These are phyloP conservation scores for Chlorocebus sabaeus DNA, from an alignment of 2,113 vertebrate genomes.

Conservation along the genomic window DNA sequence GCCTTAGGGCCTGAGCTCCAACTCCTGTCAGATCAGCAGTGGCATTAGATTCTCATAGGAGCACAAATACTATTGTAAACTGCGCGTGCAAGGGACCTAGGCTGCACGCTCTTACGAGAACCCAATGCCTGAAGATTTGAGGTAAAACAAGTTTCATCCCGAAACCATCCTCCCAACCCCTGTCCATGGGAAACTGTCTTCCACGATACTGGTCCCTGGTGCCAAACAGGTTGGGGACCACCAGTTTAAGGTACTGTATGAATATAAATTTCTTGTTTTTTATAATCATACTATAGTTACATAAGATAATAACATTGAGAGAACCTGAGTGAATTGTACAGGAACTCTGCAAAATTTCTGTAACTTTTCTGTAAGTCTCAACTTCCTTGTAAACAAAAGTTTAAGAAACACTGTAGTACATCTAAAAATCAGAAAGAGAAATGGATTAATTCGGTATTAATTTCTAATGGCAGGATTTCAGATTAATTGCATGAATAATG, in stretches of 20 bases:
- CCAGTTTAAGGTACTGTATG: background rate
- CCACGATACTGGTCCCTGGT: too few species aligned
- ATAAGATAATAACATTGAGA: background rate
- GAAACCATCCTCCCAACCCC: too few species aligned
- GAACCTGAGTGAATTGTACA: background rate
- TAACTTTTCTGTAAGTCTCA: background rate
- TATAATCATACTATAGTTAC: background rate
- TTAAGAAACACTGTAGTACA: background rate
- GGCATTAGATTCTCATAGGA: too few species aligned
- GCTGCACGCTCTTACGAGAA: too few species aligned
- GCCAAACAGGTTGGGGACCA: too few species aligned
- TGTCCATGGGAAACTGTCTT: too few species aligned
- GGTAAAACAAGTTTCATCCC: too few species aligned
- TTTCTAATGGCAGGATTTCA: background rate
- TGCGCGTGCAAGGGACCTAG: too few species aligned
- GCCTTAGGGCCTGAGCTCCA: too few species aligned
- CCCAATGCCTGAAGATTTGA: too few species aligned
- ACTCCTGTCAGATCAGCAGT: too few species aligned
- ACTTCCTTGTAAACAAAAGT: conserved; percentile 1
- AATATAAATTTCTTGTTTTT: conserved; percentile 16
- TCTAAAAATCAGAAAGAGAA: conserved; percentile 2
- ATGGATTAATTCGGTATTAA: background rate
- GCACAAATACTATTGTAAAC: too few species aligned
- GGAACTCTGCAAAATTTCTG: background rate
- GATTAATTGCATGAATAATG: background rate